Conservation (phyloP, 2,797 vertebrate genomes). For the Sphenodon punctatus region DNA sequence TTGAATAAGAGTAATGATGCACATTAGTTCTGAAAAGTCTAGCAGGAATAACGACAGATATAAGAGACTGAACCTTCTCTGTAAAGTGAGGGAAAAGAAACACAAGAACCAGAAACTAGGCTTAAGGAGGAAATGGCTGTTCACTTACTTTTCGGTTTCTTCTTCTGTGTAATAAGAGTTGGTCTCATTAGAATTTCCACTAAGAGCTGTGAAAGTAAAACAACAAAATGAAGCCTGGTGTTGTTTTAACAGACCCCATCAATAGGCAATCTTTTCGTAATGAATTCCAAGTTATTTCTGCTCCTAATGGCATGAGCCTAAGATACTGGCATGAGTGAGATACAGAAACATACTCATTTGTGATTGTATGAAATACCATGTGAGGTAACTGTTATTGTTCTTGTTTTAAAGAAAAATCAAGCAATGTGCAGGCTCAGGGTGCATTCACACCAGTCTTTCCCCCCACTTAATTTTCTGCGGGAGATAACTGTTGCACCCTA, state of each 20-base stretch:
- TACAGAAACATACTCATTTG: not conserved
- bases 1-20: not conserved
- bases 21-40: not conserved
- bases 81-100: not conserved
- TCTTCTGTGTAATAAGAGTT: constrained; percentile 93
- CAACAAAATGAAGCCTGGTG: constrained; percentile 19
- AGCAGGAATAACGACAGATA: not conserved
- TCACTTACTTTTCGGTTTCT: constrained; percentile 92
- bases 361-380: not conserved
- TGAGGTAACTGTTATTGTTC: not conserved
- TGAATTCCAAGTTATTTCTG: not conserved
- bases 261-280: not conserved
- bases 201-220: constrained; percentile 83
- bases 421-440: not conserved
- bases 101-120: not conserved
- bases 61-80: not conserved
- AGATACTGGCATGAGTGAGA: not conserved
- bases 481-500: no score
- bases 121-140: not conserved
- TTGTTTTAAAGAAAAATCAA: not conserved
- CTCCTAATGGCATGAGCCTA: not conserved
- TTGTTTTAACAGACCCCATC: not conserved
- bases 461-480: no score
- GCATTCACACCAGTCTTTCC: not conserved
- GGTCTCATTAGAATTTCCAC: constrained; percentile 98